phyloP scores from a whole-genome alignment of 2,113 vertebrate species.

The Cyanistes caeruleus region DNA sequence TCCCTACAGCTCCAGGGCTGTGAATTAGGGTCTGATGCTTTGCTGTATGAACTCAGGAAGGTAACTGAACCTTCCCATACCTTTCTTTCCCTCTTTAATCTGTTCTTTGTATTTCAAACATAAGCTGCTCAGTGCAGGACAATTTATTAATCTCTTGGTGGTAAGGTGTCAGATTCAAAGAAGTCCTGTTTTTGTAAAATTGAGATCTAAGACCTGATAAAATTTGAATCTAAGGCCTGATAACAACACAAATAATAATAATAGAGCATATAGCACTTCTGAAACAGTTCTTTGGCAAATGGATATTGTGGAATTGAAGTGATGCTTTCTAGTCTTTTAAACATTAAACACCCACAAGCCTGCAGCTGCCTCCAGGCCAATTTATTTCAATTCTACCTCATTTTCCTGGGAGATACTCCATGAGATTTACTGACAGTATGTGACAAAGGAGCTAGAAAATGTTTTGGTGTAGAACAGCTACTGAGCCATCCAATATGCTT shows the following conservation, averaged over 20 bases:
- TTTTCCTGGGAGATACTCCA: constrained; percentile 20
- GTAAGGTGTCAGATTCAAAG: background rate
- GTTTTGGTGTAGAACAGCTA: background rate
- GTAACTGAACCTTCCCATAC: background rate
- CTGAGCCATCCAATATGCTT: background rate
- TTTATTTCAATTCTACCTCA: constrained; percentile 43
- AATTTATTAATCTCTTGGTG: background rate
- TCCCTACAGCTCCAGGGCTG: background rate
- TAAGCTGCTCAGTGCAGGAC: background rate
- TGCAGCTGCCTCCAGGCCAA: constrained; percentile 26
- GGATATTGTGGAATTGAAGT: background rate
- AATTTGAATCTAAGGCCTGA: background rate
- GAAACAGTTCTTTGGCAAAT: background rate
- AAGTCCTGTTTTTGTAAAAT: background rate
- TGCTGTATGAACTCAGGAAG: background rate
- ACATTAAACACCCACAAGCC: background rate
- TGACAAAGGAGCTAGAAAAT: constrained; percentile 11
- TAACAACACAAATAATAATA: background rate
- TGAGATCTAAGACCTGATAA: background rate
- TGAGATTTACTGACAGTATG: background rate
- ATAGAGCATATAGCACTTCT: background rate
- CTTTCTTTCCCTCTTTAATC: background rate
- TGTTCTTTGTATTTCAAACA: background rate
- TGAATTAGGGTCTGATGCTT: background rate
- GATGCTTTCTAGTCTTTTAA: background rate